Base-by-base conservation (phyloP, 2,113 vertebrate genomes). In the Channa maculata region DNA sequence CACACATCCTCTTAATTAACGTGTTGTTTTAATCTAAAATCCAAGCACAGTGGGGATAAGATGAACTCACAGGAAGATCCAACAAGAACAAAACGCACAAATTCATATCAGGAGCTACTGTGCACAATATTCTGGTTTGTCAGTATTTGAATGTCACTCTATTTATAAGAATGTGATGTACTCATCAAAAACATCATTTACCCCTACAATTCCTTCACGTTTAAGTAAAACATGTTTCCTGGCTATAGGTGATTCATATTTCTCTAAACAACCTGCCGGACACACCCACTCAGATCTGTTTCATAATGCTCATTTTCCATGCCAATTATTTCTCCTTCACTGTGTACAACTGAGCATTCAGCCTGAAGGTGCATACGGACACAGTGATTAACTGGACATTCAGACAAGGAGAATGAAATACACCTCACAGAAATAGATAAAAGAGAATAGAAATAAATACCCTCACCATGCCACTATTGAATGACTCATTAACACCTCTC, bases 261-360 rank as follows among this genome's bases (percentile, higher is more conserved):
- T 7, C 36, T 51, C 14, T 3, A n/a, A 39, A 41, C 12, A 65
- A 41, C 7, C 41, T 43, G 3, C 2, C 48, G 15, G 4, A 58
- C 9, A 13, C 5, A 13, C 9, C 4, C 38, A 45, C 55, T 38
- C 8, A 33, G 1, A 61, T 33, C 34, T 46, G n/a, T 48, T 37
- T 44, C 2, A 0, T 7, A 38, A 1, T 5, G 2, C 3, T 14
- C 10, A 8, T 65, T 38, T n/a, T 59, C 34, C 6, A 5, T 45
- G 8, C 49, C 15, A 59, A 57, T 69, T 80, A 62, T 64, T 70
- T 59, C 13, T 58, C 8, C 44, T 33, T 62, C 55, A 24, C 2
- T 38, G 24, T 33, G 11, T 48, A 54, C 4, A 39, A 43, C 3
- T 10, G 10, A 52, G 8, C 24, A 44, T 13, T 51, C 2, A 51